Percentiles rank a stretch among this genome's conserved stretches.
These are phyloP conservation scores for Tiaroga cobitis DNA, from an alignment of 2,797 vertebrate species.

Conservation along the genomic window DNA sequence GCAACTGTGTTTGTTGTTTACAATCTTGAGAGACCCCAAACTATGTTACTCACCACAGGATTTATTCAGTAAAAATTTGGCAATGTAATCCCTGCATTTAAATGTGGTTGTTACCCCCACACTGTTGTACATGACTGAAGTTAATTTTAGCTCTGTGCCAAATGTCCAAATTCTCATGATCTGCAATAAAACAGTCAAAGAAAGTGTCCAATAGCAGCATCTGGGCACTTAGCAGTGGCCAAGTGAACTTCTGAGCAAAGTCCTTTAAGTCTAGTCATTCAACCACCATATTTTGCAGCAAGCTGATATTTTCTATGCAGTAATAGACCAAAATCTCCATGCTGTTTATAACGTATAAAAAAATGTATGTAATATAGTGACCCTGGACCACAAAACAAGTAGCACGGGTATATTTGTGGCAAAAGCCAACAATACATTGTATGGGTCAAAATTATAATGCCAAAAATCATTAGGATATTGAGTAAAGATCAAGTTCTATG, in stretches of 20 bases:
- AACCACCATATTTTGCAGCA: not conserved
- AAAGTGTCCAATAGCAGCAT: not conserved
- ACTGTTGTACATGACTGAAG: not conserved
- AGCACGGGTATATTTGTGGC: too few species aligned
- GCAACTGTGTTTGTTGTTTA: not conserved
- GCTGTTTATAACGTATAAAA: not conserved
- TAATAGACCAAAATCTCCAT: not conserved
- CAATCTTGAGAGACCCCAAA: not conserved
- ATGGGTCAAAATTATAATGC: too few species aligned
- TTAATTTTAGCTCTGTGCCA: not conserved
- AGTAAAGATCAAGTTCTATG: too few species aligned
- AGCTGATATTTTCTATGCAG: not conserved
- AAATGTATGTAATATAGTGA: too few species aligned
- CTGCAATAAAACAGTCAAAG: not conserved
- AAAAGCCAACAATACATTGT: too few species aligned
- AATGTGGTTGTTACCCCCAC: not conserved
- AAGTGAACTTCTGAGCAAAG: not conserved
- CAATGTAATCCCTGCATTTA: not conserved
- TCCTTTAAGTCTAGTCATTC: not conserved
- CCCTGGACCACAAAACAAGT: too few species aligned
- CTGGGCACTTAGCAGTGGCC: not conserved
- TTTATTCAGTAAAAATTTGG: not conserved
- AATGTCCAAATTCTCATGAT: conserved; percentile 11
- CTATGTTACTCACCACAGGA: not conserved
- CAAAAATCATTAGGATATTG: too few species aligned